Evolutionary conservation across 2,888 invertebrate genomes (phyloP).

Genomic region (Magallana nippona): DNA sequence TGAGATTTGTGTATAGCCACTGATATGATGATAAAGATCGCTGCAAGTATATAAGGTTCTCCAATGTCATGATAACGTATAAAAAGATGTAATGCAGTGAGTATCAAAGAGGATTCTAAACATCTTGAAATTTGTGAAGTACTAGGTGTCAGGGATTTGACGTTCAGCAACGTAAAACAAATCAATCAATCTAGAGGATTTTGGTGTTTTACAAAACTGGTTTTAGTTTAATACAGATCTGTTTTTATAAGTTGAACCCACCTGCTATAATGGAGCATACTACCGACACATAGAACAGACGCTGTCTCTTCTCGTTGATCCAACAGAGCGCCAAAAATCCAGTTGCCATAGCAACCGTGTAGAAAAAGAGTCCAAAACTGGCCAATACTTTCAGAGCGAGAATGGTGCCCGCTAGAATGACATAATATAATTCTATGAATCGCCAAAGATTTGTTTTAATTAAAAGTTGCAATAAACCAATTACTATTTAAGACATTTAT

Average conservation of each 20-base stretch:
- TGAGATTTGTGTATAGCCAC: conserved; percentile 10
- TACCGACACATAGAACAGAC: conserved; percentile 1
- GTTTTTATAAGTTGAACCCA: not conserved
- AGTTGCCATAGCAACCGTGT: conserved; percentile 22
- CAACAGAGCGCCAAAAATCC: conserved; percentile 34
- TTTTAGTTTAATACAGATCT: no score
- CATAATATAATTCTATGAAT: no score
- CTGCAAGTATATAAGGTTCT: not conserved
- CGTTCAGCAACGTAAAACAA: no score
- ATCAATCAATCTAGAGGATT: no score
- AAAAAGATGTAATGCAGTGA: no score
- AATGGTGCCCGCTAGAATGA: not conserved
- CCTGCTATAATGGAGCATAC: not conserved
- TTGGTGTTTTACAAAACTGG: no score
- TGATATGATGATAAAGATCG: not conserved
- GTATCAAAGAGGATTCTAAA: not conserved
- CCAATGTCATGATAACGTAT: no score
- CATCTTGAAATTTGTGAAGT: not conserved
- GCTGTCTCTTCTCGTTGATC: conserved; percentile 15
- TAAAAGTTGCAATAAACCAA: no score
- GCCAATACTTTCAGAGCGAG: not conserved
- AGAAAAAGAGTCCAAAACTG: conserved; percentile 11
- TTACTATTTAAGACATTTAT: no score
- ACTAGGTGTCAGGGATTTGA: not conserved
- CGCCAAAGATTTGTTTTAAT: no score